Conservation (phyloP, 2,113 vertebrate species). For the Chascanopsetta lugubris region DNA sequence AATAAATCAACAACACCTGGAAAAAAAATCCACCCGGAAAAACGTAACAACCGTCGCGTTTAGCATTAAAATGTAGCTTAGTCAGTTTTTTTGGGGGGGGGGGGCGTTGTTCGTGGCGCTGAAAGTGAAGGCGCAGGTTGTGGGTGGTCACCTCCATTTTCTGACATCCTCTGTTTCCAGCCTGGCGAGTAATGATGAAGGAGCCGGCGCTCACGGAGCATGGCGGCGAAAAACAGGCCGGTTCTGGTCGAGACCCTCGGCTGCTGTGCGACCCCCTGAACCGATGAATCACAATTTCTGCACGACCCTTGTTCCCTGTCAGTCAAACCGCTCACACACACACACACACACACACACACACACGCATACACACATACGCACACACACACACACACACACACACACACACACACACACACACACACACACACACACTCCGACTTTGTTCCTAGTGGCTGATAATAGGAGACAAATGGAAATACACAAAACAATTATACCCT, state of each 20-base stretch:
- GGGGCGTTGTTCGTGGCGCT: too few species aligned
- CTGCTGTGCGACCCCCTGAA: conserved; percentile 51
- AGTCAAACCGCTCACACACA: conserved; percentile 49
- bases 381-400: background rate
- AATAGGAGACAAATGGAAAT: conserved; percentile 64
- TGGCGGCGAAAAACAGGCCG: conserved; percentile 31
- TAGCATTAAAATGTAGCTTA: conserved; percentile 16
- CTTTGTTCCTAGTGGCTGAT: conserved; percentile 59
- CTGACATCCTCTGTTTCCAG: conserved; percentile 31
- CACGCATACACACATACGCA: background rate
- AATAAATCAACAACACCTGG: background rate
- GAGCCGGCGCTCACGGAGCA: conserved; percentile 37
- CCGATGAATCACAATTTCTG: conserved; percentile 49
- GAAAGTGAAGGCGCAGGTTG: conserved; percentile 35
- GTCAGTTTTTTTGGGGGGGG: conserved; percentile 6
- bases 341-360: conserved; percentile 19
- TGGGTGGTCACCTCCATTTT: conserved; percentile 37
- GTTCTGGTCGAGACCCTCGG: conserved; percentile 48
- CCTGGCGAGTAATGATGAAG: conserved; percentile 49
- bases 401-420: conserved; percentile 23
- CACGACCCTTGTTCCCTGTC: conserved; percentile 63
- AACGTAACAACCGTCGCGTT: background rate
- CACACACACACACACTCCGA: conserved; percentile 21
- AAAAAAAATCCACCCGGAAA: conserved; percentile 11
- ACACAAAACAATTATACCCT: conserved; percentile 80